Percentiles rank a stretch among this genome's conserved stretches.
Evolutionary conservation across 2,888 invertebrate species (phyloP).

Genomic region (Hoplodrina ambigua): DNA sequence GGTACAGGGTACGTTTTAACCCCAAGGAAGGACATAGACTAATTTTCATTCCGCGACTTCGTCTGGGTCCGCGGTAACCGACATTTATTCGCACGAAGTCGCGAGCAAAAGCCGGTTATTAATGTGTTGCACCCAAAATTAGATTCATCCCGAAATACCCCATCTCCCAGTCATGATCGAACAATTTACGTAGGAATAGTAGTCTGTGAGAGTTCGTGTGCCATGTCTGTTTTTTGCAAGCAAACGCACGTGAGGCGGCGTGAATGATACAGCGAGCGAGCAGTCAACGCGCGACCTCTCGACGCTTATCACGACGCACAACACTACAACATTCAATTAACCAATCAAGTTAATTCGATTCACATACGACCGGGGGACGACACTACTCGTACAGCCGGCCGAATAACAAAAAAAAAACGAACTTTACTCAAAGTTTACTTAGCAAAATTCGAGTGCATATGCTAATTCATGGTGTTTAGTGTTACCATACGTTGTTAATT

Average conservation of each 20-base stretch:
- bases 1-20: no score
- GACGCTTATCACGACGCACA: constrained; percentile 84
- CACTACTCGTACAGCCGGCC: constrained; percentile 28
- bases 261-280: constrained; percentile 81
- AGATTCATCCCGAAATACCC: constrained; percentile 57
- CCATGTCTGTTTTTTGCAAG: constrained; percentile 87
- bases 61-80: no score
- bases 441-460: constrained; percentile 65
- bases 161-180: constrained; percentile 49
- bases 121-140: constrained; percentile 57
- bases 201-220: constrained; percentile 78
- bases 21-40: no score
- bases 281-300: constrained; percentile 87
- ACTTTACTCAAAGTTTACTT: constrained; percentile 39
- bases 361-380: constrained; percentile 63
- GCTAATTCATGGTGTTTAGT: constrained; percentile 74
- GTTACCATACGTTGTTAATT: constrained; percentile 71
- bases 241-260: constrained; percentile 85
- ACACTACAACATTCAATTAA: constrained; percentile 77
- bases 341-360: constrained; percentile 78
- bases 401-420: constrained; percentile 23
- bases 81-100: no score
- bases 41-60: no score
- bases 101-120: constrained; percentile 34
- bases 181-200: constrained; percentile 65